Conservation (phyloP, 1,140 invertebrate species). For the Listronotus oregonensis region DNA sequence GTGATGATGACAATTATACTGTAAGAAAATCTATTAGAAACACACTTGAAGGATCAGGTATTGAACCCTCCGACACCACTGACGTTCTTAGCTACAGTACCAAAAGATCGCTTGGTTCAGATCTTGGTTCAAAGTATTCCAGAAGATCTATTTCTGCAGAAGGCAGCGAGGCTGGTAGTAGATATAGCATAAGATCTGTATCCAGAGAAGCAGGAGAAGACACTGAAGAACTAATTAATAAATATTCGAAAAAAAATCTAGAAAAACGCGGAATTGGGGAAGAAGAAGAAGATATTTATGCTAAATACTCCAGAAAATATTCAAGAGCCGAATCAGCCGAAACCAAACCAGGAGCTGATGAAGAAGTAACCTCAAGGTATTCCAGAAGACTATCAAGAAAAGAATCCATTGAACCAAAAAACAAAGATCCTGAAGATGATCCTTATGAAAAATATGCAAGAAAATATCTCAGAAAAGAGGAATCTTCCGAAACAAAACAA, state of each 20-base stretch:
- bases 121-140: constrained; percentile 43
- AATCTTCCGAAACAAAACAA: constrained; percentile 4
- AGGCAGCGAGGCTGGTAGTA: constrained; percentile 34
- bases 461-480: constrained; percentile 45
- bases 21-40: constrained; percentile 44
- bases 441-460: constrained; percentile 40
- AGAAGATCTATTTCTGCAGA: constrained; percentile 42
- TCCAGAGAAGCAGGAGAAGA: constrained; percentile 37
- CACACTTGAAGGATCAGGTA: constrained; percentile 39
- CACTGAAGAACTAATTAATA: constrained; percentile 43
- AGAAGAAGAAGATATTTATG: constrained; percentile 49
- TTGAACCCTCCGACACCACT: constrained; percentile 27
- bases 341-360: constrained; percentile 55
- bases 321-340: constrained; percentile 39
- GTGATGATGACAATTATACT: constrained; percentile 43
- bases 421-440: constrained; percentile 42
- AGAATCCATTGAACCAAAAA: constrained; percentile 48
- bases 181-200: constrained; percentile 35
- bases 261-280: constrained; percentile 44
- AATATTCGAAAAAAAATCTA: constrained; percentile 44
- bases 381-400: constrained; percentile 58
- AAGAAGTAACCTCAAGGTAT: constrained; percentile 65
- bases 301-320: constrained; percentile 50
- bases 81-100: constrained; percentile 23
- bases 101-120: constrained; percentile 31